These are phyloP conservation scores for Lucilia cuprina DNA, from an alignment of 1,140 invertebrate genomes.

Conservation along the genomic window DNA sequence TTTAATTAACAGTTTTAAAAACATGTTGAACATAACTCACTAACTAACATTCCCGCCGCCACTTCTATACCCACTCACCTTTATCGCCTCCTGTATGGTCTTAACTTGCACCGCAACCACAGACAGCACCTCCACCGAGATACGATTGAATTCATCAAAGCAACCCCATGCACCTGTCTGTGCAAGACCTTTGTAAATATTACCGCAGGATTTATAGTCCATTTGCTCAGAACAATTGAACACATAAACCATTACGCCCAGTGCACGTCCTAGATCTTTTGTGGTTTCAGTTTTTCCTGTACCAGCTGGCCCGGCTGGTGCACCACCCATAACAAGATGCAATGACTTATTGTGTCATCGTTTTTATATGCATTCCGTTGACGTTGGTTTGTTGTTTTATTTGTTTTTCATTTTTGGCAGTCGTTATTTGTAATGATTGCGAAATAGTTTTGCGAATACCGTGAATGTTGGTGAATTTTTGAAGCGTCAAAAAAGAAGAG, in stretches of 20 bases:
- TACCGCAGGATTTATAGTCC: slow-evolving; percentile 91
- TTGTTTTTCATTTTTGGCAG: not conserved
- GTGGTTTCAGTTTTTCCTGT: slow-evolving; percentile 96
- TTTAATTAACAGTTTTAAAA: slow-evolving; percentile 3
- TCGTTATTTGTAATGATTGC: not conserved
- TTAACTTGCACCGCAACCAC: slow-evolving; percentile 93
- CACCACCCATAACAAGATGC: slow-evolving; percentile 85
- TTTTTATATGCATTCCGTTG: not conserved
- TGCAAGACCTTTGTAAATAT: slow-evolving; percentile 90
- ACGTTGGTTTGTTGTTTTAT: not conserved
- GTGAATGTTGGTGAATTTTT: no score
- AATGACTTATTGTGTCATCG: slow-evolving; percentile 66
- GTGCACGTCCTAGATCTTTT: slow-evolving; percentile 92
- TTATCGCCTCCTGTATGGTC: slow-evolving; percentile 62
- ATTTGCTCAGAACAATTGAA: slow-evolving; percentile 98
- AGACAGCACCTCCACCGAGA: slow-evolving; percentile 90
- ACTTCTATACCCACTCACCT: slow-evolving; percentile 47
- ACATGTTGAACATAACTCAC: not conserved
- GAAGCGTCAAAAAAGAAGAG: no score
- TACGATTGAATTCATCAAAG: slow-evolving; percentile 96
- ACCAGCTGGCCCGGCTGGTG: slow-evolving; percentile 86
- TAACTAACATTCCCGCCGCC: not conserved
- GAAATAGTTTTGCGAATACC: no score
- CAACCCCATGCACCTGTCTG: slow-evolving; percentile 93
- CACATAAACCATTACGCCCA: slow-evolving; percentile 94